phyloP scores from a whole-genome alignment of 2,113 vertebrate species.

The Mormyrus iriodes region DNA sequence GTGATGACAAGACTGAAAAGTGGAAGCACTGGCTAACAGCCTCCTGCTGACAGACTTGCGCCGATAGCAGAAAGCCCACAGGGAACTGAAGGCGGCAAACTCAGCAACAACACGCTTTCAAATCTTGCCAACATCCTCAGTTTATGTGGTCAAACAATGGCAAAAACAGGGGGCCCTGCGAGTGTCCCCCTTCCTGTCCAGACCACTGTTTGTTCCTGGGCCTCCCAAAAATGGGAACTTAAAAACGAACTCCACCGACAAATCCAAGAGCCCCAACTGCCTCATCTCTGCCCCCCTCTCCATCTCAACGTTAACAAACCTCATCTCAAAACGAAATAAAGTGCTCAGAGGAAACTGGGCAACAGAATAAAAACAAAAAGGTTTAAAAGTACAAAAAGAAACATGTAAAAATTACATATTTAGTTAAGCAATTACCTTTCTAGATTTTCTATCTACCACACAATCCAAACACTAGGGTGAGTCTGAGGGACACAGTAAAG shows the following conservation, averaged over 20 bases:
- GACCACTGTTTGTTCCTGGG: not conserved
- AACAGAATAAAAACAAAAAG: constrained; percentile 1
- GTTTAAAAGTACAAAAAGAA: not conserved
- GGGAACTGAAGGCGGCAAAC: not conserved
- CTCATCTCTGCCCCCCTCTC: not conserved
- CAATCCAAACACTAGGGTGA: not conserved
- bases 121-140: not conserved
- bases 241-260: not conserved
- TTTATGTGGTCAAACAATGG: not conserved
- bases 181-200: not conserved
- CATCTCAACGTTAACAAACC: not conserved
- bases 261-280: not conserved
- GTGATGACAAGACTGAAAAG: not conserved
- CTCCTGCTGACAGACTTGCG: not conserved
- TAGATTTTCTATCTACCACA: not conserved
- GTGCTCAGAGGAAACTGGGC: constrained; percentile 3
- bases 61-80: not conserved
- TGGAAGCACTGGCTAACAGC: not conserved
- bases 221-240: not conserved
- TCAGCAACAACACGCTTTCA: not conserved
- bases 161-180: not conserved
- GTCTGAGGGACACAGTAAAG: not conserved
- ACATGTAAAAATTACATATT: not conserved
- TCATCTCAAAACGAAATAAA: constrained; percentile 3
- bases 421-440: not conserved